Conservation (phyloP, 2,888 invertebrate species). For the Tupiocoris notatus region DNA sequence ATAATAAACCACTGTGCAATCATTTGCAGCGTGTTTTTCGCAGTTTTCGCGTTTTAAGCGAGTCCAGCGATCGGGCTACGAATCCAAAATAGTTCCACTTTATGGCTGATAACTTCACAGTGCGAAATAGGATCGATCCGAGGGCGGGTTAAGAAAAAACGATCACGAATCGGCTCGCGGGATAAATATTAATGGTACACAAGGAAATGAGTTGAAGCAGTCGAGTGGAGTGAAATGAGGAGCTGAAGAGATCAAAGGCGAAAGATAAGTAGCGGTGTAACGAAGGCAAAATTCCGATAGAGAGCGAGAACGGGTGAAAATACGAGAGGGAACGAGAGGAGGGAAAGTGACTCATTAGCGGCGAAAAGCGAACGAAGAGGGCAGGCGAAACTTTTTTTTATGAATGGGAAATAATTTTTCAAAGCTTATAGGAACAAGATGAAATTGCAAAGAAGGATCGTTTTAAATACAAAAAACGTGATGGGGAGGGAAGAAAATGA, state of each 20-base stretch:
- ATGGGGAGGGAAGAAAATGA: conserved; percentile 43
- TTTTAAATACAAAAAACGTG: background rate
- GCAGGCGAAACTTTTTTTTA: background rate
- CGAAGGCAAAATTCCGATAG: conserved; percentile 15
- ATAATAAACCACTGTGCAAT: too few species aligned
- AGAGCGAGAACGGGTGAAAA: too few species aligned
- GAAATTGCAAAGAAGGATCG: background rate
- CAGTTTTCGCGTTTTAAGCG: too few species aligned
- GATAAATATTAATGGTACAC: conserved; percentile 17
- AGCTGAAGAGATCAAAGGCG: conserved; percentile 16
- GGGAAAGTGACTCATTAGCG: conserved; percentile 29
- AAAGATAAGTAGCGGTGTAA: conserved; percentile 20
- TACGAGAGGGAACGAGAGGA: too few species aligned
- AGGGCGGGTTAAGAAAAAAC: too few species aligned
- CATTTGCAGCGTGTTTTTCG: too few species aligned
- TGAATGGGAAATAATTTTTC: conserved; percentile 21
- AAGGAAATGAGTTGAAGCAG: conserved; percentile 7
- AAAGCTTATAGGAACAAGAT: conserved; percentile 14
- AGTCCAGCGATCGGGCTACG: too few species aligned
- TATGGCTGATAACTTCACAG: too few species aligned
- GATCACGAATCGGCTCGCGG: conserved; percentile 21
- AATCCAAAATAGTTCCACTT: too few species aligned
- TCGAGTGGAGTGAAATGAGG: background rate
- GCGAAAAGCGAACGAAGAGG: background rate
- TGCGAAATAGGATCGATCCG: too few species aligned